Base-by-base conservation (phyloP, 2,113 vertebrate genomes). In the Castor canadensis region DNA sequence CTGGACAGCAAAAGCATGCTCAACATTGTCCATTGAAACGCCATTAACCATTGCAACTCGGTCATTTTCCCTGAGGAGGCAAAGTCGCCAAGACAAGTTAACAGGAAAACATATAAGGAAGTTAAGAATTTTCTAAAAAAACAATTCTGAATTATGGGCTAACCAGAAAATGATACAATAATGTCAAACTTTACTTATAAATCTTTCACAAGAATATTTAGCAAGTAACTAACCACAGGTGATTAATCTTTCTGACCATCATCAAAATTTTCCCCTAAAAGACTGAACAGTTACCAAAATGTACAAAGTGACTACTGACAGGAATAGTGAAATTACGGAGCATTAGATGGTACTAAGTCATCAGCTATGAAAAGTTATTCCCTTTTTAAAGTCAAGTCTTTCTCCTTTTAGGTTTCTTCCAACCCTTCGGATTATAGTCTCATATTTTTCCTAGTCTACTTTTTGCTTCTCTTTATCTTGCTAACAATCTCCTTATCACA, bases 11-110 rank as follows among this genome's bases (percentile, higher is more conserved):
- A 99, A 99, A 0, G 99, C 99, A 49, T 99, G 99, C 95, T 99
- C 99, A 71, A 99, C 99, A 38, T 99, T 99, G 98, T 99, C 99
- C 99, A 99, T 99, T 52, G 99, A 99, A 98, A 99, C 99, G 10
- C 99, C 99, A 94, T 99, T 99, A 98, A 99, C 99, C 99, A 99
- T 99, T 60, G 99, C 99, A 72, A 99, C 99, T 95, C 99, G 99
- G 98, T 99, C 99, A 99, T 99, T 99, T 98, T 99, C 99, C 98
- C 99, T 99, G 92, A 17, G 81, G 96, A 24, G 91, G 47, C 88
- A 84, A 91, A 81, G 32, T 40, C 64, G 58, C 49, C 47, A 79
- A 93, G 96, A 66, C 32, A 93, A 8, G 47, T 97, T 91, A 96
- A 38, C n/a, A 89, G 15, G 81, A 56, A 95, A 95, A 60, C n/a